Evolutionary conservation across 2,888 invertebrate genomes (phyloP), one percentile per base, ranked within the genome.

Genomic region (Chalcosyrphus nemorum): DNA sequence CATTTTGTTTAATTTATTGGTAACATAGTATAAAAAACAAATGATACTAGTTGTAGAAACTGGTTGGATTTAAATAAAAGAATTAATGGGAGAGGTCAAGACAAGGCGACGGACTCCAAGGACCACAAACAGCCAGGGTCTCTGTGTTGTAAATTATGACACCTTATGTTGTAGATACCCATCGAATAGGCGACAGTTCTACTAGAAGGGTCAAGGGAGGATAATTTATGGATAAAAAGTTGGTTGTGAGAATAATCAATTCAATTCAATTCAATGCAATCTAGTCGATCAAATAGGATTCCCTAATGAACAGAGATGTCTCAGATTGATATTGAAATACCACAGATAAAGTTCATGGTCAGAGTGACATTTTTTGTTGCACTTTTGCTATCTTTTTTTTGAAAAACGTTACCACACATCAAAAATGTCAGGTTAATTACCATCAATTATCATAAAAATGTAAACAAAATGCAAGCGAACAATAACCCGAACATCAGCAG

Each of bases 1-100:
- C 27, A 61, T 77, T 76, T 76, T 66, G 59, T 47, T 77, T 61
- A 72, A 82, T 82, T 82, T 82, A 82, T 82, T 72, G 81, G 71
- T 66, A 61, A 59, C n/a, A 61, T 71, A 50, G 77, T 59, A 70
- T 19, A 38, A 74, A 43, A 72, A 76, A 65, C 52, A 80, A 74
- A 74, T 74, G 35, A 59, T 68, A 52, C 68, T 54, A 6, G 41
- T 43, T 43, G 1, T 4, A 45, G n/a, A n/a, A 63, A 78, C 61
- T 47, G 77, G 71, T 78, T 63, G 9, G 21, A 35, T 47, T 47
- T 32, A 9, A 63, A 47, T 47, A 45, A 43, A 63, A 19, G 17
- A 47, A 0, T 3, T 11, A 35, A 63, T 13, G 19, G 21, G 21
- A 21, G 13, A 21, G 17, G 4, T 38, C n/a, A 6, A 19, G 0